These are phyloP conservation scores for Muschampia plurimacula DNA, from an alignment of 2,888 invertebrate species.

Conservation along the genomic window DNA sequence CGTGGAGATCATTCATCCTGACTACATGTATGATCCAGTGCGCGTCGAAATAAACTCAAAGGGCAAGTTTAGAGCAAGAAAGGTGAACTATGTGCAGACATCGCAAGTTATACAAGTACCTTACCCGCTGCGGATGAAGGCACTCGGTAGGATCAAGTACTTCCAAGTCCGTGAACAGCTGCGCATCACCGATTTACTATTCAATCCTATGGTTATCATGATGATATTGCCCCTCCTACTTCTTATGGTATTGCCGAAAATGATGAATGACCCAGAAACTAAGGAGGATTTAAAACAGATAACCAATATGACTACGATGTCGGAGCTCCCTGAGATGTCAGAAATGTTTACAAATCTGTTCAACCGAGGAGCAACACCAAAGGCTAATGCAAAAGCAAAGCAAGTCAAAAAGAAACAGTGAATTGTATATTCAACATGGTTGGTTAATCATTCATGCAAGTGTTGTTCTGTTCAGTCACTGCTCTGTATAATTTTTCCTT, in stretches of 20 bases:
- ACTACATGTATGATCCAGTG: conserved; percentile 96
- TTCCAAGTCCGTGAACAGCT: conserved; percentile 98
- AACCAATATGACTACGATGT: conserved; percentile 91
- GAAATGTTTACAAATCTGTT: conserved; percentile 96
- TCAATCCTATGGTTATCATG: conserved; percentile 99
- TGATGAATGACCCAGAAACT: conserved; percentile 99
- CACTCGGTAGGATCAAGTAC: conserved; percentile 92
- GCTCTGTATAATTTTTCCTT: too few relatives aligned
- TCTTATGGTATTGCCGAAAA: conserved; percentile 96
- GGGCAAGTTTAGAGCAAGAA: conserved; percentile 97
- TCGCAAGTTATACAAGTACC: conserved; percentile 95
- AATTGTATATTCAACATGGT: not conserved
- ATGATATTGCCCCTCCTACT: conserved; percentile 97
- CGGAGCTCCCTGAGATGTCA: conserved; percentile 97
- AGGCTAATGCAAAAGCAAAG: conserved; percentile 75
- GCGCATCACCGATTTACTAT: conserved; percentile 97
- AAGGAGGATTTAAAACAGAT: conserved; percentile 98
- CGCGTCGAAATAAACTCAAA: conserved; percentile 99
- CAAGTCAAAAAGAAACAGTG: conserved; percentile 81
- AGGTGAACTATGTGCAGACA: conserved; percentile 97
- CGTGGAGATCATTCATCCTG: conserved; percentile 95
- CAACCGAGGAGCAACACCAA: conserved; percentile 88
- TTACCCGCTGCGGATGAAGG: conserved; percentile 96
- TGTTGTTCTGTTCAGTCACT: not conserved
- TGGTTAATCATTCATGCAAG: not conserved